Evolutionary conservation across 2,113 vertebrate genomes (phyloP).

Genomic region (Rhagologus leucostigma): DNA sequence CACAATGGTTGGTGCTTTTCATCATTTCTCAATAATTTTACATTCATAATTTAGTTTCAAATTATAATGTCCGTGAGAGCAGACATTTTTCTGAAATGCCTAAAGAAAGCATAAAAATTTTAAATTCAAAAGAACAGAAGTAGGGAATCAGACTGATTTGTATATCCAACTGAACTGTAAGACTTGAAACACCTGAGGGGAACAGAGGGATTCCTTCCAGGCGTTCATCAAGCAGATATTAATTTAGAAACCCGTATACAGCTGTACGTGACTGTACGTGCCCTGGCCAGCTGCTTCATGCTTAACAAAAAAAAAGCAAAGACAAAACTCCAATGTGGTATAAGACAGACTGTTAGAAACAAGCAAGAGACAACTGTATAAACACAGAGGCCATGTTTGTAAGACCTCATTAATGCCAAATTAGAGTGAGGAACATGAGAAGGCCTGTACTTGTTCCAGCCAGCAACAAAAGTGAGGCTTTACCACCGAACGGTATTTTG

Average conservation of each 20-base stretch:
- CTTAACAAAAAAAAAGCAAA: background rate
- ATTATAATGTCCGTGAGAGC: background rate
- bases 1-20: background rate
- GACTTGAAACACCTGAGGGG: background rate
- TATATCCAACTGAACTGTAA: background rate
- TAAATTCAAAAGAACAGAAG: background rate
- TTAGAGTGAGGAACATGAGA: background rate
- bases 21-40: background rate
- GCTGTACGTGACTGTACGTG: background rate
- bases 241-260: background rate
- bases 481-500: background rate
- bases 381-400: background rate
- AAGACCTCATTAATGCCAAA: background rate
- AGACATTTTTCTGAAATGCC: background rate
- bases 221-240: rapidly evolving
- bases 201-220: background rate
- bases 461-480: background rate
- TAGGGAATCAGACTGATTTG: background rate
- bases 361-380: background rate
- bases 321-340: background rate
- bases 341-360: background rate
- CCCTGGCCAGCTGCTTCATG: background rate
- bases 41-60: background rate
- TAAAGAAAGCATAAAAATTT: background rate
- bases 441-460: background rate